These are phyloP conservation scores for Netelia virgata DNA, from an alignment of 2,888 invertebrate genomes.

Conservation along the genomic window DNA sequence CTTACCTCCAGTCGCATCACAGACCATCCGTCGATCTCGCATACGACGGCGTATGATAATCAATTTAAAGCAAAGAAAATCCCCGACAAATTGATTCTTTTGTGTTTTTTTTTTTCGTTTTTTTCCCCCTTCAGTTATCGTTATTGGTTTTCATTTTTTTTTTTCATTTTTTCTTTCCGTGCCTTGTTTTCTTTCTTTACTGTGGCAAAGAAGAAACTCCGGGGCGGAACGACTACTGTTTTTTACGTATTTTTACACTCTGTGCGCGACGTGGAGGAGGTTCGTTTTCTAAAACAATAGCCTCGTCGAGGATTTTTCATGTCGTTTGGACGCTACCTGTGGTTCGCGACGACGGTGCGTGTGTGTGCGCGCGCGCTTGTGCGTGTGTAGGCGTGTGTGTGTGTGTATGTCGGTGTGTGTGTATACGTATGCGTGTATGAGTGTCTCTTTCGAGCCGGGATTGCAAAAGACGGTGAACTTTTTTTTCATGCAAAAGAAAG, in stretches of 20 bases:
- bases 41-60: constrained; percentile 84
- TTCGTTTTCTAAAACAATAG: background rate
- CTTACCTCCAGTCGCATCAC: constrained; percentile 82
- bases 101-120: background rate
- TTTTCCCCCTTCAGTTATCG: background rate
- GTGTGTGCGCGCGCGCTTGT: constrained; percentile 21
- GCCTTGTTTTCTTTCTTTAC: constrained; percentile 14
- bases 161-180: background rate
- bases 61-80: constrained; percentile 74
- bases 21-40: constrained; percentile 83
- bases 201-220: constrained; percentile 33
- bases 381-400: constrained; percentile 13
- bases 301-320: constrained; percentile 46
- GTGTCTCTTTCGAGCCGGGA: constrained; percentile 13
- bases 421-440: constrained; percentile 23
- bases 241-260: constrained; percentile 83
- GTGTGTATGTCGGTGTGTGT: constrained; percentile 14
- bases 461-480: constrained; percentile 37
- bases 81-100: background rate
- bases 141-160: constrained; percentile 21
- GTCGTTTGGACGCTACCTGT: constrained; percentile 55
- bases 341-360: constrained; percentile 57
- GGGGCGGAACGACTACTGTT: constrained; percentile 69
- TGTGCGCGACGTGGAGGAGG: constrained; percentile 36
- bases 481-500: constrained; percentile 20